Evolutionary conservation across 2,797 vertebrate species (phyloP).

Genomic region (Dipus sagitta): DNA sequence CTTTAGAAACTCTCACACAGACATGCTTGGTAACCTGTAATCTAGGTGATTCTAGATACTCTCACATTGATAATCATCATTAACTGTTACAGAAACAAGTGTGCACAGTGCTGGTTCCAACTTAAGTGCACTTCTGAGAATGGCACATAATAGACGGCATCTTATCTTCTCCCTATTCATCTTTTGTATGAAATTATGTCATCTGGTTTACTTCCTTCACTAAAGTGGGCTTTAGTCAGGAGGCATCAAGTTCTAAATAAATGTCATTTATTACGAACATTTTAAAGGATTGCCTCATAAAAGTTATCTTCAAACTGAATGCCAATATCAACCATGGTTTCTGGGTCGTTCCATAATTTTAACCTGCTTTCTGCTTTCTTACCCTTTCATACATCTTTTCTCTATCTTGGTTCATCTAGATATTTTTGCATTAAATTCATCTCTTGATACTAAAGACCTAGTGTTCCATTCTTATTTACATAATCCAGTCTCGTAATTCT

Average conservation of each 20-base stretch:
- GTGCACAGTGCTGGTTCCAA: not conserved
- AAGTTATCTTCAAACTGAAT: not conserved
- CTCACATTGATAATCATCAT: no score
- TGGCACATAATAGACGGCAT: not conserved
- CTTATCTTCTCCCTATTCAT: constrained; percentile 64
- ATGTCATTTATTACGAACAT: not conserved
- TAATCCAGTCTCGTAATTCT: not conserved
- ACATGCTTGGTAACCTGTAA: no score
- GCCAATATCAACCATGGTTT: not conserved
- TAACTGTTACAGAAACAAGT: no score
- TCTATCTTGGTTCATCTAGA: not conserved
- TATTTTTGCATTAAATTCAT: not conserved
- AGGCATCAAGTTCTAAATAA: not conserved
- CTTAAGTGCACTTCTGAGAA: not conserved
- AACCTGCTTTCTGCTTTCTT: not conserved
- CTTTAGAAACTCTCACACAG: no score
- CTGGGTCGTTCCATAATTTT: not conserved
- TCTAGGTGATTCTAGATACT: no score
- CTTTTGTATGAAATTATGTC: constrained; percentile 69
- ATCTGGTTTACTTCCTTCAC: not conserved
- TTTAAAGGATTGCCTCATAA: not conserved
- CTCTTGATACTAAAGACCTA: not conserved
- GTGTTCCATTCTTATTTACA: not conserved
- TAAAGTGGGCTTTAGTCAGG: not conserved
- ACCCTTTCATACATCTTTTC: not conserved